Evolutionary conservation across 2,113 vertebrate genomes (phyloP), one percentile per base, ranked within the genome.

Genomic region (Trichechus manatus): DNA sequence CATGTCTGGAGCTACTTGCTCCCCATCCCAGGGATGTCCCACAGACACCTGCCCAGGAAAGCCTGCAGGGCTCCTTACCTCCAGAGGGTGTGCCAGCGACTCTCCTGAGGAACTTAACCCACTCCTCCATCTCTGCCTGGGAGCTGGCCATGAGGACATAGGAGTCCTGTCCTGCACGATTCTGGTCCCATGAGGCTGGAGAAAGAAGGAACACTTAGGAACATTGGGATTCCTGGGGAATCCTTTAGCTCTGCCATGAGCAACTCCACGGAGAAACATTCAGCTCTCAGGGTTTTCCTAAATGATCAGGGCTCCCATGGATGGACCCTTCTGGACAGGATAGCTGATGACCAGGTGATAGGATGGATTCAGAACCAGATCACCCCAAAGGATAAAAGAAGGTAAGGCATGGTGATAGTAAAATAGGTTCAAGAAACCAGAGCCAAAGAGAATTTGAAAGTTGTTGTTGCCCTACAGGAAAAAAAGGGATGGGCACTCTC

Each of bases 41-140:
- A 64, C 81, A 86, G 61, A 95, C 0, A 0, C 0, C n/a, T 87
- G 79, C 9, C 68, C 66, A 75, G 70, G 29, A 79, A 68, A 63
- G 2, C 11, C 29, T 53, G 31, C 59, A 1, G 4, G 27, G 79
- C 63, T 79, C 42, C 11, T 98, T 99, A 99, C 99, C 99, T 99
- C 99, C 99, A 15, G 99, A 98, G 0, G 98, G 98, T 0, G 98
- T 98, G 3, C 99, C 99, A 42, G 99, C 98, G 6, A 98, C 99
- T 84, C 99, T 98, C 33, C 98, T 99, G 72, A 99, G 99, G 36
- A 98, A 98, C 66, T 99, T 99, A 72, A 99, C 99, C 99, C 99
- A 99, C 59, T 99, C 99, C 33, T 99, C 99, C 99, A 99, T 99
- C 97, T 99, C 99, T 0, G 98, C 97, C 97, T 99, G 99, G n/a